phyloP scores from a whole-genome alignment of 1,140 invertebrate genomes.

The Bombyx mori region ASM3026992v2 NC_085127.1:2660501-2661000 shows the following conservation, averaged over 20 bases:
- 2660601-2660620: neutral
- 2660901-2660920: conserved; percentile 9
- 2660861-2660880: conserved; percentile 20
- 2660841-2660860: conserved; percentile 17
- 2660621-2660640: conserved; percentile 16
- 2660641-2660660: conserved; percentile 9
- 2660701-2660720: conserved; percentile 21
- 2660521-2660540: too few relatives aligned
- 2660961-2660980: too few relatives aligned
- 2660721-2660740: conserved; percentile 18
- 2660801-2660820: conserved; percentile 13
- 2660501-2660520: too few relatives aligned
- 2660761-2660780: conserved; percentile 23
- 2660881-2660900: conserved; percentile 7
- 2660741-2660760: conserved; percentile 24
- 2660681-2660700: conserved; percentile 22
- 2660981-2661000: too few relatives aligned
- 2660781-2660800: conserved; percentile 20
- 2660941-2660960: too few relatives aligned
- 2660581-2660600: too few relatives aligned
- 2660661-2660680: conserved; percentile 15
- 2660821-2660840: conserved; percentile 18
- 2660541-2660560: too few relatives aligned
- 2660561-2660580: too few relatives aligned
- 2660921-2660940: conserved; percentile 6